These are phyloP conservation scores for Sanderia malayensis DNA, from an alignment of 30 jellyfish, hydroid and myxozoan genomes.

Conservation along the genomic window DNA sequence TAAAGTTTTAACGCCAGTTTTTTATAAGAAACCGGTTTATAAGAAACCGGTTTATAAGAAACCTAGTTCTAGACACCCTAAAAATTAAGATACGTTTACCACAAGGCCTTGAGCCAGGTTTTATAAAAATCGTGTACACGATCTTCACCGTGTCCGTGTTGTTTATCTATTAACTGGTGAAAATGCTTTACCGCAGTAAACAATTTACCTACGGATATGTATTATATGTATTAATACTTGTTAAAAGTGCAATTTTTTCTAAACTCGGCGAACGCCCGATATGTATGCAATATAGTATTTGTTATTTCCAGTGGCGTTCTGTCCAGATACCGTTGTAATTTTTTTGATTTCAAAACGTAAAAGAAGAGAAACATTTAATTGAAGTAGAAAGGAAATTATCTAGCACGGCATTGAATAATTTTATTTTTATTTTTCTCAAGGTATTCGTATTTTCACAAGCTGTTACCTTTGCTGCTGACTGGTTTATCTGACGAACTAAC, in stretches of 20 bases:
- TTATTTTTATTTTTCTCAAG: slow-evolving; percentile 19
- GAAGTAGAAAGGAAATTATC: not conserved
- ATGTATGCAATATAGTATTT: too few species aligned
- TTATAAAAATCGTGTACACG: too few species aligned
- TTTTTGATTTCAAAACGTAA: not conserved
- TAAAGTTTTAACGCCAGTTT: too few species aligned
- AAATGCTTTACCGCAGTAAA: not conserved
- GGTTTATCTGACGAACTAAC: slow-evolving; percentile 79
- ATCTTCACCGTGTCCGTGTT: not conserved
- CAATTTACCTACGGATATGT: not conserved
- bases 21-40: too few species aligned
- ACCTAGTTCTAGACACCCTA: too few species aligned
- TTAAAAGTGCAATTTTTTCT: not conserved
- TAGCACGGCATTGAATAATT: not conserved
- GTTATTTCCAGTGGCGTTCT: too few species aligned
- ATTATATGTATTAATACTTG: not conserved
- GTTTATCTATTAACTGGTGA: not conserved
- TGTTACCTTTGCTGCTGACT: slow-evolving; percentile 70
- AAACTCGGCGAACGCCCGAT: too few species aligned
- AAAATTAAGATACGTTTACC: too few species aligned
- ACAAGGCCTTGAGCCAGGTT: too few species aligned
- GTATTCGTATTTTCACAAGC: slow-evolving; percentile 72
- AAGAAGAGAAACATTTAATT: not conserved
- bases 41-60: too few species aligned
- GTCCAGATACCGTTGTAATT: too few species aligned